Conservation (phyloP, 2,888 invertebrate genomes). For the Falcaria lacertinaria region DNA sequence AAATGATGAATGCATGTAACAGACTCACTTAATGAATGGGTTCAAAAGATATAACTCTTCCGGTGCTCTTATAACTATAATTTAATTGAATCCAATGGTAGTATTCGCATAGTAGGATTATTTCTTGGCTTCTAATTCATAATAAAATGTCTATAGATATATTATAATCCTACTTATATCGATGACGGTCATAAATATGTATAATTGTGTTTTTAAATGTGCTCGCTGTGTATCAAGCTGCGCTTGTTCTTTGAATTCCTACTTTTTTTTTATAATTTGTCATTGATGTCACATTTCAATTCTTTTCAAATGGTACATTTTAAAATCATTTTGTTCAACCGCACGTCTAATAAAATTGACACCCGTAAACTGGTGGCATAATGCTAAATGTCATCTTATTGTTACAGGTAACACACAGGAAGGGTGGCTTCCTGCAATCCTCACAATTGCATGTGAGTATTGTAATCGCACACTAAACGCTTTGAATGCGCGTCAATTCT, state of each 20-base stretch:
- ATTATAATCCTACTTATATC: no score
- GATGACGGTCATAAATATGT: no score
- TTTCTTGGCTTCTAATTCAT: no score
- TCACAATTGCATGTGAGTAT: constrained; percentile 31
- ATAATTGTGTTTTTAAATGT: no score
- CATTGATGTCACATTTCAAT: background rate
- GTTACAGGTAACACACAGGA: constrained; percentile 62
- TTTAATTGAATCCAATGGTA: no score
- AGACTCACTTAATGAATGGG: constrained; percentile 1
- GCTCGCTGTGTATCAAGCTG: background rate
- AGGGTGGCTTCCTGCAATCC: constrained; percentile 46
- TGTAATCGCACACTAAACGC: constrained; percentile 37
- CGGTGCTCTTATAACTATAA: no score
- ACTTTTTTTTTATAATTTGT: background rate
- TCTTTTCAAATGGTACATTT: background rate
- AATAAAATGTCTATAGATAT: no score
- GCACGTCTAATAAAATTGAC: constrained; percentile 1
- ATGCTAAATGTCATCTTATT: constrained; percentile 40
- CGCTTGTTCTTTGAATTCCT: background rate
- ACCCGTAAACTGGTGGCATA: constrained; percentile 22
- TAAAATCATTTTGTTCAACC: background rate
- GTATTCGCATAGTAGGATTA: no score
- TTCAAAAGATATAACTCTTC: background rate
- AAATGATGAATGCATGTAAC: constrained; percentile 2
- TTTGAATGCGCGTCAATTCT: constrained; percentile 33